A percentile compares a stretch with the other conserved stretches of the same genome.
Evolutionary conservation across 23 tunicate species (phyloP).

Genomic region (Halocynthia roretzi): DNA sequence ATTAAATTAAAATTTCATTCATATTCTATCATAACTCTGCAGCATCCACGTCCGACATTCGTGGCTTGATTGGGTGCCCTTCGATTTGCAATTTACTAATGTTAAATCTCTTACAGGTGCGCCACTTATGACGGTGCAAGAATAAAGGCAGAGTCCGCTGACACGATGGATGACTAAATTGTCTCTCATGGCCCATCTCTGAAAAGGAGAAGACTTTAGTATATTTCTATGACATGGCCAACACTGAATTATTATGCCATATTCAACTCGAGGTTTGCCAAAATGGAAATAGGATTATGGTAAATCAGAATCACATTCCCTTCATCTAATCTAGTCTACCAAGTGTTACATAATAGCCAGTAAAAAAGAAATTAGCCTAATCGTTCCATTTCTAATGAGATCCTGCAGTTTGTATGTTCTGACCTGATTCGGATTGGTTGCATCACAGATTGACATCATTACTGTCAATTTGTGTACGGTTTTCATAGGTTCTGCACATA

Average conservation of each 20-base stretch:
- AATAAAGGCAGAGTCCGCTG: conserved; percentile 9
- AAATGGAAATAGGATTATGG: neutral
- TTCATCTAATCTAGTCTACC: neutral
- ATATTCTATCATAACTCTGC: too few relatives aligned
- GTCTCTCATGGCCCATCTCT: conserved; percentile 5
- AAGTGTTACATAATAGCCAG: too few relatives aligned
- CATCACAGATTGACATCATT: neutral
- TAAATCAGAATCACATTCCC: neutral
- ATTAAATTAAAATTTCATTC: too few relatives aligned
- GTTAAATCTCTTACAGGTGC: neutral
- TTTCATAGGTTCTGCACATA: conserved; percentile 1
- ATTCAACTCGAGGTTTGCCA: neutral
- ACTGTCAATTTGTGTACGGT: neutral
- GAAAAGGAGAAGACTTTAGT: neutral
- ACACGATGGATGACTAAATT: conserved; percentile 4
- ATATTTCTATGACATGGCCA: neutral
- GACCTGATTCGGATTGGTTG: too few relatives aligned
- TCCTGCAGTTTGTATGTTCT: too few relatives aligned
- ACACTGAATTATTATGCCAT: neutral
- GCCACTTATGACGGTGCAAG: neutral
- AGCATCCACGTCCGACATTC: conserved; percentile 1
- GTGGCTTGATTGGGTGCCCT: neutral
- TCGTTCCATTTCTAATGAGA: too few relatives aligned
- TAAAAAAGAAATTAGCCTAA: too few relatives aligned
- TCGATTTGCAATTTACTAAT: conserved; percentile 1